A percentile compares a stretch with the other conserved stretches of the same genome.
Evolutionary conservation across 2,113 vertebrate species (phyloP).

Genomic region (Eptesicus fuscus): DNA sequence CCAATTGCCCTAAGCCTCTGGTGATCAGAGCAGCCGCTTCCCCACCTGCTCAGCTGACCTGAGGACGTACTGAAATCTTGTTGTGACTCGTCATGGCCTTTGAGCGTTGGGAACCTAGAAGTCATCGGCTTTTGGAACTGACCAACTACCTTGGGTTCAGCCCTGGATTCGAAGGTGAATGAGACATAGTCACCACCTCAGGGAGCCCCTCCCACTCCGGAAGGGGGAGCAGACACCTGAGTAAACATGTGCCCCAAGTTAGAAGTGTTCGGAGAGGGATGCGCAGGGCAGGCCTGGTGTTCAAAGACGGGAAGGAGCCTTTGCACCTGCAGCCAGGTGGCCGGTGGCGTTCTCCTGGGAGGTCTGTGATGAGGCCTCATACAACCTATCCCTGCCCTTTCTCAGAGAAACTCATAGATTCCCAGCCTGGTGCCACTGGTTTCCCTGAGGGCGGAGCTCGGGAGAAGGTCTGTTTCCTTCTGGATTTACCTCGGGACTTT

Average conservation of each 20-base stretch:
- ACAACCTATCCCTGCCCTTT: fast-evolving
- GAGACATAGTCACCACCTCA: not conserved
- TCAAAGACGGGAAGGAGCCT: not conserved
- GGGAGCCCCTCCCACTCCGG: not conserved
- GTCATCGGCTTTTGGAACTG: not conserved
- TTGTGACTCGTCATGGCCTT: not conserved
- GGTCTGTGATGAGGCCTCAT: not conserved
- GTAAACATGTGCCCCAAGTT: not conserved
- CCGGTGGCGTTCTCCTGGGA: not conserved
- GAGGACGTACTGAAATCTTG: not conserved
- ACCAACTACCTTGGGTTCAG: not conserved
- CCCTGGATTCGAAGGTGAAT: not conserved
- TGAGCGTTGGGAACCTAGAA: not conserved
- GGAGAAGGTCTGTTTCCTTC: not conserved
- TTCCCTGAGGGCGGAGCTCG: not conserved
- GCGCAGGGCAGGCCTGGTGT: not conserved
- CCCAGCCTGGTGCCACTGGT: not conserved
- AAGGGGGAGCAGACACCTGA: not conserved
- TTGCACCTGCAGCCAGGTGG: not conserved
- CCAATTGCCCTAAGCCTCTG: not conserved
- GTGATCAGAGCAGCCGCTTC: not conserved
- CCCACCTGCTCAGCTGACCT: not conserved
- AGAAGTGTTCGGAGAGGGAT: not conserved
- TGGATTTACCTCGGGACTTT: not conserved
- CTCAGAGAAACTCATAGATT: not conserved